Base-by-base conservation (phyloP, 2,113 vertebrate genomes). In the Hymenochirus boettgeri region DNA sequence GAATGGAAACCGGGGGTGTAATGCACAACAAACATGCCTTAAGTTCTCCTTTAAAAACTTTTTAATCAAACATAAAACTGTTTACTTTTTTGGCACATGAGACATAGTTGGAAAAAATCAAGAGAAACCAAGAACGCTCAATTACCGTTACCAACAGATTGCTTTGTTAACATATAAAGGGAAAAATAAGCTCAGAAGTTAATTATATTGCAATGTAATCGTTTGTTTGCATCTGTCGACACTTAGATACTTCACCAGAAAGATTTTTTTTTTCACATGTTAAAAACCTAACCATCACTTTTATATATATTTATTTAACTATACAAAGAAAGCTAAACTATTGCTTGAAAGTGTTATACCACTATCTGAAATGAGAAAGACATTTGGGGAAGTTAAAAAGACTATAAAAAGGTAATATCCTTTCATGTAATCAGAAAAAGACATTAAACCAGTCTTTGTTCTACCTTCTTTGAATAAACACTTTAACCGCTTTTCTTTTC, bases 181-280 rank as follows among this genome's bases (percentile, higher is more conserved):
- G 31, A 42, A 55, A 57, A 69, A 60, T 59, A 69, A 60, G 42
- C 57, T 60, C 33, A 53, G 65, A 69, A 69, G 33, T 60, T 69
- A 69, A 69, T 69, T 69, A 59, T 69, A 69, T 69, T 53, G 65
- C 47, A 69, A 69, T 60, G 57, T 69, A 69, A 69, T 69, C 65
- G 53, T 57, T 69, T 60, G 56, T 69, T 69, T 69, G 57, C 65
- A 69, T 69, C 65, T 69, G 65, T 69, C 58, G 33, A 46, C 35
- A 42, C 65, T 69, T 69, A 69, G 47, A 69, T 69, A 60, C 47
- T 69, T 69, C 48, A 45, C 23, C 18, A 69, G 56, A 24, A 60
- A 37, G 65, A 26, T 50, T 69, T 59, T n/a, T n/a, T n/a, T n/a
- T 69, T 53, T 53, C 57, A 59, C 48, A 53, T 60, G 42, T 53